A percentile compares a stretch with the other conserved stretches of the same genome.
phyloP scores from a whole-genome alignment of 2,888 invertebrate species.

The Epicampocera succincta region DNA sequence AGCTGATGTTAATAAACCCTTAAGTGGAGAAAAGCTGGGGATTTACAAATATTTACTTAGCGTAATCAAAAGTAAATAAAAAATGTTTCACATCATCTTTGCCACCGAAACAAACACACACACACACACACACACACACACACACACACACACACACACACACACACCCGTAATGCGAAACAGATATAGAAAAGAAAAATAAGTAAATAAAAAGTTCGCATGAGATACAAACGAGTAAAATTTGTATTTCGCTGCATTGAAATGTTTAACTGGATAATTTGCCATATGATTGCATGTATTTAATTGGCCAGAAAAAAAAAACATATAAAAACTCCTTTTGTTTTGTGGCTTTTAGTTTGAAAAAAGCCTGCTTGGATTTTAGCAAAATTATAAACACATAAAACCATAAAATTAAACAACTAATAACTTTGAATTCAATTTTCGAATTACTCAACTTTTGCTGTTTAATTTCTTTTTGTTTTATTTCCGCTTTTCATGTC shows the following conservation, averaged over 20 bases:
- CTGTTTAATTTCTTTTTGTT: neutral
- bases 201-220: conserved; percentile 38
- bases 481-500: conserved; percentile 33
- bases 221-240: neutral
- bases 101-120: conserved; percentile 1
- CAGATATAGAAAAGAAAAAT: neutral
- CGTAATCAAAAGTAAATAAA: conserved; percentile 46
- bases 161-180: conserved; percentile 59
- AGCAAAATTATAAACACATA: neutral
- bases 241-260: conserved; percentile 26
- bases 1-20: conserved; percentile 40
- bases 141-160: conserved; percentile 35
- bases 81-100: conserved; percentile 31
- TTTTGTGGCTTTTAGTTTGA: conserved; percentile 20
- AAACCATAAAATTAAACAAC: neutral
- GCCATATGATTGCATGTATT: conserved; percentile 16
- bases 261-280: neutral
- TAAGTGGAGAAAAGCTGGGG: neutral
- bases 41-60: conserved; percentile 53
- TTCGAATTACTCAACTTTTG: neutral
- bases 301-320: conserved; percentile 29
- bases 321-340: conserved; percentile 34
- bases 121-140: conserved; percentile 53
- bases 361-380: neutral
- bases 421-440: neutral